Evolutionary conservation across 2,113 vertebrate species (phyloP), one percentile per base, ranked within the genome.

Genomic region (Corythornis madagascariensis): DNA sequence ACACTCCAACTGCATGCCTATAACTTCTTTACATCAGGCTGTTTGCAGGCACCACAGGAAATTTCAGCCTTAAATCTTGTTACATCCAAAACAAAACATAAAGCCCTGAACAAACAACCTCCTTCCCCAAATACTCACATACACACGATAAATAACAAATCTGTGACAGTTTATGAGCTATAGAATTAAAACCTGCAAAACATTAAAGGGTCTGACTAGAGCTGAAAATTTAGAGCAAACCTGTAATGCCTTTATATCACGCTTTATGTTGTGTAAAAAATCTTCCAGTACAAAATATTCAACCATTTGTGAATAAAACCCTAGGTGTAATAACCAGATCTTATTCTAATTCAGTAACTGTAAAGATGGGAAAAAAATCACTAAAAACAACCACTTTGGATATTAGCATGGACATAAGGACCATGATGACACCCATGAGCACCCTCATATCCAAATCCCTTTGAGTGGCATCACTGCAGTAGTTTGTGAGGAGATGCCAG

Each of bases 1-100:
- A 53, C 60, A 40, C 11, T 83, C 40, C 75, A 85, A 60, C 77
- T 61, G 52, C 43, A 71, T 10, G 22, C 21, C 33, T 78, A 2
- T 26, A 89, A 82, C 50, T 81, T 87, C 61, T 82, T 89, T 85
- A 72, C n/a, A 47, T 50, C 45, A 45, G 28, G 38, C 20, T 86
- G 20, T 57, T 74, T 81, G 48, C 53, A 88, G 26, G 26, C 57
- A 66, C 17, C 7, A 1, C 21, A 19, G 70, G 83, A 78, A 45
- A 86, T 63, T 84, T 92, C 43, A 70, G 35, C 57, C 63, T 83
- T 76, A 88, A 92, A 73, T 67, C 47, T 59, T 65, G 5, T 82
- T 89, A 94, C 94, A 90, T n/a, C 14, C 55, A 72, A 71, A 89
- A 25, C 29, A 77, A 92, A 92, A 64, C 13, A 72, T 80, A 91